Base-by-base conservation (phyloP, 2,888 invertebrate species). In the Platycheirus rosarum region DNA sequence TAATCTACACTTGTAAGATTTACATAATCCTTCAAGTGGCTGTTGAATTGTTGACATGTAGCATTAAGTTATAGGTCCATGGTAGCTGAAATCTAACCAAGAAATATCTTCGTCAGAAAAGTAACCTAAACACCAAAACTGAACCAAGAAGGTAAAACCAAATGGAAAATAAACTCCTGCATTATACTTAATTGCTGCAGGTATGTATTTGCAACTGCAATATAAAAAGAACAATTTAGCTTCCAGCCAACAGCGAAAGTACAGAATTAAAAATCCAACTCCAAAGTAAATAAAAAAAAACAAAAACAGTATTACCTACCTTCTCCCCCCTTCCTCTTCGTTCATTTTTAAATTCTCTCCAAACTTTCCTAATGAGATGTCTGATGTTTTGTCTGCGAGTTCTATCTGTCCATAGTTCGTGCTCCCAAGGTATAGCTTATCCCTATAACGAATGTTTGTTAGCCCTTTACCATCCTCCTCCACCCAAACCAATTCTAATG, bases 301-400 rank as follows among this genome's bases (percentile, higher is more conserved):
- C 46, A 55, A 29, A 46, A 46, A 71, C 40, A 1, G 35, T 13
- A 13, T 42, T 55, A 55, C 48, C 48, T 55, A 55, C 48, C 48
- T 18, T 62, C 29, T 32, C 16, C 14, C 32, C 13, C n/a, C 13
- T 14, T n/a, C n/a, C 23, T 40, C 7, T 3, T 32, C 8, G 37
- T 37, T 51, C 32, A 65, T 65, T 65, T 57, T 57, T 16, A 40
- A 80, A 49, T 40, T 57, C 63, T 71, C 53, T 71, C 63, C 66
- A 77, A 77, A 82, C 77, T 73, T 57, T 48, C 53, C 73, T 82
- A 82, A 82, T 82, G 82, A 82, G 77, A 73, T 46, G 82, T 77
- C 77, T 77, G 77, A 71, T 68, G 62, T 82, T 82, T 71, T 80
- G 65, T 80, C 80, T 76, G 42, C 44, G 18, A 11, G 48, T 26